Base-by-base conservation (phyloP, 2,888 invertebrate genomes). In the Mylabris sibirica region DNA sequence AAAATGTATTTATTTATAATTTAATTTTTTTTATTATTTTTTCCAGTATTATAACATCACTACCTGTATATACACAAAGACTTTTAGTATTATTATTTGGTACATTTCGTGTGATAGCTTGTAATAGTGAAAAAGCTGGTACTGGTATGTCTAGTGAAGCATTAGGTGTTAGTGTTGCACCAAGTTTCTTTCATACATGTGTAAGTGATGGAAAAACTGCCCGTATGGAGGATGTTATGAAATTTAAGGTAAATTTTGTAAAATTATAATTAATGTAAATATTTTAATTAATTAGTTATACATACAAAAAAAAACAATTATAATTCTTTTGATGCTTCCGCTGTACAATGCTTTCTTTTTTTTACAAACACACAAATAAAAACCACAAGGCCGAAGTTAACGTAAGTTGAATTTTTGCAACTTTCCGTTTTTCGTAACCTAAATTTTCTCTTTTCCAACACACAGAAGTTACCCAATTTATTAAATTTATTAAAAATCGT, bases 101-200 rank as follows among this genome's bases (percentile, higher is more conserved):
- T 76, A 99, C 98, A 80, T 99, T 97, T 87, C 91, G 96, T 78
- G 95, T 96, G 76, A 96, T 97, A 85, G 95, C 97, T 24, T 95
- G 95, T 76, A 95, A 95, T 84, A 94, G 96, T 79, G 95, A 95
- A 76, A 91, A 93, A 84, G 94, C 94, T 79, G 91, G 92, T 79
- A 96, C 96, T 65, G 95, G 96, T 77, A 97, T 97, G 97, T 95
- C 95, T 77, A 95, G 96, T 78, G 97, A 97, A 87, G 97, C 97
- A 57, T 88, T 98, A 76, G 97, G 97, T 73, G 97, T 98, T 80
- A 96, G 96, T 53, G 97, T 97, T 62, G 97, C 97, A 65, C 97
- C 97, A 24, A 97, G 96, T 78, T 96, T 98, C 86, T 97, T 98
- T 87, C 97, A 97, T 86, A 94, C 95, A 76, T 97, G 97, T 87